A percentile compares a stretch with the other conserved stretches of the same genome.
Evolutionary conservation across 1,140 invertebrate species (phyloP).

Genomic region (Hestina assimilis): DNA sequence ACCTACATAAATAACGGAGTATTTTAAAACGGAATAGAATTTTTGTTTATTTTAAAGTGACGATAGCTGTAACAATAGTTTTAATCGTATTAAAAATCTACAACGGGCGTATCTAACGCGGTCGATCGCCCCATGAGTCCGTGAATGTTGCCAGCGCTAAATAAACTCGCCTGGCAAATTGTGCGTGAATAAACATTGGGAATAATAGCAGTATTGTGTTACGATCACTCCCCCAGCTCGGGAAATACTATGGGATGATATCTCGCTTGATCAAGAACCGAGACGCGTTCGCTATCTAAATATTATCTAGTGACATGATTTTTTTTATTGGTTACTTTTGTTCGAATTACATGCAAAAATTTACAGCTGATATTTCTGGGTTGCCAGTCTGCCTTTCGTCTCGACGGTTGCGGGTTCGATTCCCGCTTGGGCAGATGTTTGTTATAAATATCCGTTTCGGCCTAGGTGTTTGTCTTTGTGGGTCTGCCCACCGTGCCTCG

Average conservation of each 20-base stretch:
- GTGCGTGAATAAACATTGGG: conserved; percentile 74
- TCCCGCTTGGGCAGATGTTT: too few relatives aligned
- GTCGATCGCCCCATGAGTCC: not conserved
- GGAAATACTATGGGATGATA: conserved; percentile 1
- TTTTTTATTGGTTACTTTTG: not conserved
- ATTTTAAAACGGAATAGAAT: not conserved
- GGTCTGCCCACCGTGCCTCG: too few relatives aligned
- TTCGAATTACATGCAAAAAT: not conserved
- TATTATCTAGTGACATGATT: conserved; percentile 5
- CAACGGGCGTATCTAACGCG: conserved; percentile 1
- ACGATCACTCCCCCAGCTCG: conserved; percentile 34
- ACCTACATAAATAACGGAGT: not conserved
- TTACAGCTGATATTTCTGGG: too few relatives aligned
- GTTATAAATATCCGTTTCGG: too few relatives aligned
- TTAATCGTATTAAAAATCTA: conserved; percentile 51
- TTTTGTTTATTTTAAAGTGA: not conserved
- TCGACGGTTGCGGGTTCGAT: too few relatives aligned
- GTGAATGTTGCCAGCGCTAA: conserved; percentile 55
- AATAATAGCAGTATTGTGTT: conserved; percentile 67
- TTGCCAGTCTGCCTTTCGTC: too few relatives aligned
- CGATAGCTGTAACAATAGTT: conserved; percentile 2
- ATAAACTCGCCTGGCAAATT: conserved; percentile 62
- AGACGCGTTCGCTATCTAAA: conserved; percentile 1
- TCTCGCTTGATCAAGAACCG: conserved; percentile 42
- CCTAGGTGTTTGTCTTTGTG: too few relatives aligned